Evolutionary conservation across 2,797 vertebrate genomes (phyloP).

Genomic region (Neoniphon sammara): DNA sequence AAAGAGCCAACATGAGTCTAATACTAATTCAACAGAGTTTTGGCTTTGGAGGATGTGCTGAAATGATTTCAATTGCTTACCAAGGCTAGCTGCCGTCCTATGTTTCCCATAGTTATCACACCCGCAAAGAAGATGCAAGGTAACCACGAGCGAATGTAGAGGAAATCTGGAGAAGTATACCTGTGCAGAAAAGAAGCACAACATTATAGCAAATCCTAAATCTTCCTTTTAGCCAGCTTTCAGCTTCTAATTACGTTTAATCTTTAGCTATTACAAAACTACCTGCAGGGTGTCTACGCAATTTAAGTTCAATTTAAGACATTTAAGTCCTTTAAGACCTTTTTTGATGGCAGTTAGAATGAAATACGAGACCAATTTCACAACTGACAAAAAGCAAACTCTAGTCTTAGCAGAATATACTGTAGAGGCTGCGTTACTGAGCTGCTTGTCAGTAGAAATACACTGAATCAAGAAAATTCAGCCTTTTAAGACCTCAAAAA

Average conservation of each 20-base stretch:
- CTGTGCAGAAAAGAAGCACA: conserved; percentile 73
- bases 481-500: no score
- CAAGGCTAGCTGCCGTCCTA: conserved; percentile 94
- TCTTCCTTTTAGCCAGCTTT: neutral
- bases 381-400: no score
- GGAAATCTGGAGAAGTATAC: conserved; percentile 94
- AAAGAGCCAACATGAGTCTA: neutral
- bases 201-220: conserved; percentile 6
- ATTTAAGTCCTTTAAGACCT: no score
- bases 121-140: conserved; percentile 98
- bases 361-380: no score
- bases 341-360: no score
- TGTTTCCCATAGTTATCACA: conserved; percentile 97
- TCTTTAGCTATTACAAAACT: neutral
- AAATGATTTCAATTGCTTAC: conserved; percentile 76
- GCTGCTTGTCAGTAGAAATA: no score
- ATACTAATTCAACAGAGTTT: conserved; percentile 1
- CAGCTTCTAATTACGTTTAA: neutral
- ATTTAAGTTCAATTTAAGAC: no score
- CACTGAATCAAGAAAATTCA: no score
- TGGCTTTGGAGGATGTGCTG: neutral
- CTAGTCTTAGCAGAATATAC: no score
- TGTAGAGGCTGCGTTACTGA: no score
- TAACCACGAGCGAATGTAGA: conserved; percentile 96
- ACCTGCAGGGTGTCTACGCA: no score